Conservation (phyloP, 92 coral and sea anemone species). For the Zoanthus solanderi region DNA sequence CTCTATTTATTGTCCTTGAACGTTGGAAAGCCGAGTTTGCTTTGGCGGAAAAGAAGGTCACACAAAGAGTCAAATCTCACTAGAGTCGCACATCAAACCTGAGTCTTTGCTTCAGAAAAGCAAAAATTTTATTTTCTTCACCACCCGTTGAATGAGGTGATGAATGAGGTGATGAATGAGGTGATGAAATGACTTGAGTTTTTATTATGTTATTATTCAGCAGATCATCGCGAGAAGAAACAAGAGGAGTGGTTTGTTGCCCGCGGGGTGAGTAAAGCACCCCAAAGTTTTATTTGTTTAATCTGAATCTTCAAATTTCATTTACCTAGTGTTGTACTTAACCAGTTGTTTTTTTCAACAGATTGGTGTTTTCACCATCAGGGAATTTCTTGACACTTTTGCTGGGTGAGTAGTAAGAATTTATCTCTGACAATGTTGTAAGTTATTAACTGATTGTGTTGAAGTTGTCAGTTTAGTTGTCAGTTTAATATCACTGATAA, state of each 20-base stretch:
- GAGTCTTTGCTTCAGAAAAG: no score
- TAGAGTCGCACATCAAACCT: no score
- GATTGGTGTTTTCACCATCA: constrained; percentile 83
- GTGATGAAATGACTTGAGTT: not conserved
- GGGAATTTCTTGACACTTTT: constrained; percentile 66
- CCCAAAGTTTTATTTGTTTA: not conserved
- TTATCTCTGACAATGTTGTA: no score
- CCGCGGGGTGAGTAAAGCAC: constrained; percentile 72
- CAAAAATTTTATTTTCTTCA: not conserved
- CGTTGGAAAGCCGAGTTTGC: no score
- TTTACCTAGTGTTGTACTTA: not conserved
- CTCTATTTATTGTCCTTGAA: no score
- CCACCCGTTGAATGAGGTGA: not conserved
- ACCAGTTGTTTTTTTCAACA: constrained; percentile 21
- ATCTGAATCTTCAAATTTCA: not conserved
- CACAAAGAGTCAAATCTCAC: no score
- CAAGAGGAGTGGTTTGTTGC: constrained; percentile 75
- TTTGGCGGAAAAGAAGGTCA: no score
- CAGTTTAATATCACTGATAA: no score
- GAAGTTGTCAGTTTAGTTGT: no score
- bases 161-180: no score
- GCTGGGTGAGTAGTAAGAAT: constrained; percentile 73
- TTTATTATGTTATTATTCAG: not conserved
- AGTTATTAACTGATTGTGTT: no score
- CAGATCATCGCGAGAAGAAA: constrained; percentile 72